Percentiles rank a stretch among this genome's conserved stretches.
Evolutionary conservation across 2,888 invertebrate genomes (phyloP).

Genomic region (Drosophila subquinaria): DNA sequence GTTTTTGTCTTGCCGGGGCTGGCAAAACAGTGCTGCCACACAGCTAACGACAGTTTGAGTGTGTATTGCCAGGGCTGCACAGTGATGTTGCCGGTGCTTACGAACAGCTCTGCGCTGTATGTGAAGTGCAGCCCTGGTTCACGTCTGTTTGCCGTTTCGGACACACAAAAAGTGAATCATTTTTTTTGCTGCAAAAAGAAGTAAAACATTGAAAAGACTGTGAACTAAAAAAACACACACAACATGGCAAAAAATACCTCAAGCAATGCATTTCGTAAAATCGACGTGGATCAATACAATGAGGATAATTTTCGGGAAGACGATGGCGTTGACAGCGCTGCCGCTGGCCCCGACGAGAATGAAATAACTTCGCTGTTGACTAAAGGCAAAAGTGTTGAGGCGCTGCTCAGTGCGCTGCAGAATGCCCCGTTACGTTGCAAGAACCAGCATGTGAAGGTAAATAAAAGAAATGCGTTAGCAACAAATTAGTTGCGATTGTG

Average conservation of each 20-base stretch:
- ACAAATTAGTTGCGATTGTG: background rate
- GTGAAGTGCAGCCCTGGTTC: conserved; percentile 29
- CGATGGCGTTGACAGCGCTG: conserved; percentile 90
- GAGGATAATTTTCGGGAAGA: conserved; percentile 98
- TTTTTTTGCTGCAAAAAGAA: conserved; percentile 43
- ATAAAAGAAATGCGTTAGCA: background rate
- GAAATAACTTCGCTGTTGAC: conserved; percentile 89
- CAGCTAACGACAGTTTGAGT: background rate
- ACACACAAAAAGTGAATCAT: conserved; percentile 60
- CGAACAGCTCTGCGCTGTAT: conserved; percentile 5
- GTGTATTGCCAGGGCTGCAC: background rate
- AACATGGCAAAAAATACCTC: conserved; percentile 97
- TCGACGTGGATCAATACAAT: conserved; percentile 98
- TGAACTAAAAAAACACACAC: conserved; percentile 83
- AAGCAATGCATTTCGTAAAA: conserved; percentile 96
- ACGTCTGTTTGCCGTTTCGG: conserved; percentile 64
- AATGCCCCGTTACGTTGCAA: conserved; percentile 96
- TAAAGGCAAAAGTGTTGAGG: conserved; percentile 92
- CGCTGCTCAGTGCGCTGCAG: conserved; percentile 92
- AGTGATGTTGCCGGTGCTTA: background rate
- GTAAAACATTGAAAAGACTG: conserved; percentile 16
- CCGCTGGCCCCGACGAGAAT: conserved; percentile 94
- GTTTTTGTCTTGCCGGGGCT: conserved; percentile 36
- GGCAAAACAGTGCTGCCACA: background rate
- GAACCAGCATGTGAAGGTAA: conserved; percentile 94